Evolutionary conservation across 2,113 vertebrate genomes (phyloP).

Genomic region (Prunella himalayana): DNA sequence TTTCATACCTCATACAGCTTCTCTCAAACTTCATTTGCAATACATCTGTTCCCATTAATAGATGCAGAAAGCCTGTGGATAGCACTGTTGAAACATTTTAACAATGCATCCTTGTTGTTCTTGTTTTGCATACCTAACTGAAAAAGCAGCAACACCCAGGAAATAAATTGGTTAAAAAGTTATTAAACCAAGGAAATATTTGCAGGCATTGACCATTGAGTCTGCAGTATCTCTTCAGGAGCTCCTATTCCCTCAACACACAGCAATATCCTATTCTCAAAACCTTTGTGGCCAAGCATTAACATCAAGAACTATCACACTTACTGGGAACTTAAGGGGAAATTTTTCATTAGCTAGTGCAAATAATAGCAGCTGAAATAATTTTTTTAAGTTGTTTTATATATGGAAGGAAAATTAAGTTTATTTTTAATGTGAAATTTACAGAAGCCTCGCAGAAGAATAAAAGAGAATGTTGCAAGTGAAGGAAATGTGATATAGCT

Average conservation of each 20-base stretch:
- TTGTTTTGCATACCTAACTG: background rate
- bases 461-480: background rate
- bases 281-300: background rate
- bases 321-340: background rate
- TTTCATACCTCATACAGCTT: background rate
- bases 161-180: background rate
- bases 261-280: background rate
- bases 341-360: background rate
- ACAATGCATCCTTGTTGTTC: rapidly evolving
- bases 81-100: background rate
- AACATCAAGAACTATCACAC: background rate
- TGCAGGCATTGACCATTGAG: background rate
- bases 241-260: background rate
- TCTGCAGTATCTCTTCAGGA: background rate
- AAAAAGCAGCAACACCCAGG: background rate
- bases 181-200: background rate
- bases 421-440: background rate
- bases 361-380: background rate
- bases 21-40: background rate
- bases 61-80: background rate
- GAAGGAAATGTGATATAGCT: background rate
- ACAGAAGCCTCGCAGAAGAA: background rate
- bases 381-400: background rate
- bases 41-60: background rate
- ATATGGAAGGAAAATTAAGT: background rate